phyloP scores from a whole-genome alignment of 2,888 invertebrate genomes.

The Cheilosia variabilis region DNA sequence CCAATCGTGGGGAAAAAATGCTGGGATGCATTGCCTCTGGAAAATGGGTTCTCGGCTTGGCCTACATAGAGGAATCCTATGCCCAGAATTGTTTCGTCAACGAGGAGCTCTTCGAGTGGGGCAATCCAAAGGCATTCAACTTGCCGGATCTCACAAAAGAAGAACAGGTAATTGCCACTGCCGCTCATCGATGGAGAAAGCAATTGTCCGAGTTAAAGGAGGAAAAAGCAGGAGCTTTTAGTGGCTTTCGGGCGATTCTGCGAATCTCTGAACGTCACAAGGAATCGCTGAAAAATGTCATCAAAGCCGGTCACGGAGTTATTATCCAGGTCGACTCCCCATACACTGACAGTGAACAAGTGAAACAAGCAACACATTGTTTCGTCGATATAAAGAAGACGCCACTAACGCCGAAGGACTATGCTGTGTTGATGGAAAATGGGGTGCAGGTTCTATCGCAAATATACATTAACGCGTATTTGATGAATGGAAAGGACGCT shows the following conservation, averaged over 20 bases:
- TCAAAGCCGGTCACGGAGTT: slow-evolving; percentile 90
- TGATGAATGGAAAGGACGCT: slow-evolving; percentile 81
- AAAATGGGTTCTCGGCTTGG: slow-evolving; percentile 93
- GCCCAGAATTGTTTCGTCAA: slow-evolving; percentile 80
- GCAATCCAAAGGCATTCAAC: slow-evolving; percentile 87
- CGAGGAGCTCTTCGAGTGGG: slow-evolving; percentile 94
- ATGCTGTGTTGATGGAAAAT: slow-evolving; percentile 77
- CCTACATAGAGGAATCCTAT: slow-evolving; percentile 89
- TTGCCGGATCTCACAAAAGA: slow-evolving; percentile 83
- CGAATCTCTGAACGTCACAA: slow-evolving; percentile 85
- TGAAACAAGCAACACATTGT: slow-evolving; percentile 80
- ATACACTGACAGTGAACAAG: slow-evolving; percentile 73
- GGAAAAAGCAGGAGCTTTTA: slow-evolving; percentile 85
- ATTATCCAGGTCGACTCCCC: slow-evolving; percentile 85
- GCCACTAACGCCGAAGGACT: slow-evolving; percentile 78
- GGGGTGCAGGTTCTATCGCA: slow-evolving; percentile 80
- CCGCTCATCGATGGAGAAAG: slow-evolving; percentile 89
- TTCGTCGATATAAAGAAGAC: slow-evolving; percentile 81
- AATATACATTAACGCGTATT: slow-evolving; percentile 82
- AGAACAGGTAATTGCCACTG: slow-evolving; percentile 85
- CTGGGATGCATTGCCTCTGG: slow-evolving; percentile 94
- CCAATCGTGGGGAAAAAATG: slow-evolving; percentile 93
- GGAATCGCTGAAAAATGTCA: slow-evolving; percentile 87
- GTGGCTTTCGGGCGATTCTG: slow-evolving; percentile 85
- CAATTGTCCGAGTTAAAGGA: slow-evolving; percentile 84